A percentile compares a stretch with the other conserved stretches of the same genome.
Evolutionary conservation across 2,113 vertebrate genomes (phyloP).

Genomic region (Chamaetylas fuelleborni): DNA sequence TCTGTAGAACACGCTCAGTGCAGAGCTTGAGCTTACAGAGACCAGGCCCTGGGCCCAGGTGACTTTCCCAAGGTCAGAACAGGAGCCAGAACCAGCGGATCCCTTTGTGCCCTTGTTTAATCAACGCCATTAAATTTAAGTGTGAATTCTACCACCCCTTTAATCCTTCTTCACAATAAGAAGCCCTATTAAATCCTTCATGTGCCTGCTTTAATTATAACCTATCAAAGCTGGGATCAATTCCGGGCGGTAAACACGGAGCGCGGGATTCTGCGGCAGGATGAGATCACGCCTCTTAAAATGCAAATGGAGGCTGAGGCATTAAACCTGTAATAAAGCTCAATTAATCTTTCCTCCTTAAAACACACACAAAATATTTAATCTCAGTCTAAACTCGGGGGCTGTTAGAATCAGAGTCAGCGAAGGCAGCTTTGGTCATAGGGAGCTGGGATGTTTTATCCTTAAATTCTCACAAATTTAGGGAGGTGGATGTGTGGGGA

Average conservation of each 20-base stretch:
- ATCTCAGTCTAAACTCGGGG: slow-evolving; percentile 33
- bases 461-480: neutral
- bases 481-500: neutral
- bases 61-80: slow-evolving; percentile 45
- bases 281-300: slow-evolving; percentile 59
- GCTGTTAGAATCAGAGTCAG: neutral
- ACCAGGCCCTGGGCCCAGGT: neutral
- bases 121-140: slow-evolving; percentile 52
- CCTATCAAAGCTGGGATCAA: slow-evolving; percentile 57
- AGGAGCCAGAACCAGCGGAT: neutral
- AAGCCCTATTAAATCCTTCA: slow-evolving; percentile 62
- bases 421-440: neutral
- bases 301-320: slow-evolving; percentile 53
- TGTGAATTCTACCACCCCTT: slow-evolving; percentile 40
- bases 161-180: slow-evolving; percentile 64
- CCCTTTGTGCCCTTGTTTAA: neutral
- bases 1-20: fast-evolving
- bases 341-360: slow-evolving; percentile 59
- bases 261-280: neutral
- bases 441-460: neutral
- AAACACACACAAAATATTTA: slow-evolving; percentile 57
- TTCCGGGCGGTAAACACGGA: slow-evolving; percentile 46
- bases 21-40: neutral
- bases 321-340: slow-evolving; percentile 66
- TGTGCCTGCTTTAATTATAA: slow-evolving; percentile 64